Base-by-base conservation (phyloP, 1,140 invertebrate species). In the Drosophila azteca region DNA sequence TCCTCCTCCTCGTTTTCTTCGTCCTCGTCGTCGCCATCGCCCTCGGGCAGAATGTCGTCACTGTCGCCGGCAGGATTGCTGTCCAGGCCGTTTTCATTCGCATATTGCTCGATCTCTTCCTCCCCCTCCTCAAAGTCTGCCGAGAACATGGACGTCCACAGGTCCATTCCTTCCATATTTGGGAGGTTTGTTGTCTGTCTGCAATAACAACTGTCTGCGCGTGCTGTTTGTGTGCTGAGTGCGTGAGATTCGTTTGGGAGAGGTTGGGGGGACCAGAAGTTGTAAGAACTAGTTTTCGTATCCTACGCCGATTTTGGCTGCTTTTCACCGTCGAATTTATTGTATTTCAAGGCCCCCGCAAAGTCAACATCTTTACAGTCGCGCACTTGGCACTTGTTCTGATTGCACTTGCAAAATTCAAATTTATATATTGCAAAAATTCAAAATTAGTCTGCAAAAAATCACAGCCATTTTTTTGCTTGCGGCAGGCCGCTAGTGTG, bases 61-160 rank as follows among this genome's bases (percentile, higher is more conserved):
- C 48, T 62, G 11, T 74, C 70, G 0, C 52, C 71, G 9, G 53
- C 53, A 44, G 61, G 29, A 66, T 74, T 11, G n/a, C 48, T 53
- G 24, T 48, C 64, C 7, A 24, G 7, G 17, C 71, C 71, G 31
- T 65, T 74, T 9, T 62, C 71, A n/a, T 69, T 82, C 6, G 48
- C 78, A 43, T 71, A 77, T 41, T 71, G 64, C 43, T 69, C 29
- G 39, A 50, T 52, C 24, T 67, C 49, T 22, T 70, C 48, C 29
- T 79, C 76, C 0, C 60, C 74, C 31, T 88, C 84, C 1, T 77
- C 83, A 24, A 79, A 81, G n/a, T 90, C 88, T 2, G 81, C 50
- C 11, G 88, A 90, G 64, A 90, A 90, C 88, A 90, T 90, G 11
- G 83, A 88, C 57, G 84, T 90, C 88, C 88, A 90, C 17, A 90